phyloP scores from a whole-genome alignment of 2,888 invertebrate species.

The Cremastobaeus sp. region DNA sequence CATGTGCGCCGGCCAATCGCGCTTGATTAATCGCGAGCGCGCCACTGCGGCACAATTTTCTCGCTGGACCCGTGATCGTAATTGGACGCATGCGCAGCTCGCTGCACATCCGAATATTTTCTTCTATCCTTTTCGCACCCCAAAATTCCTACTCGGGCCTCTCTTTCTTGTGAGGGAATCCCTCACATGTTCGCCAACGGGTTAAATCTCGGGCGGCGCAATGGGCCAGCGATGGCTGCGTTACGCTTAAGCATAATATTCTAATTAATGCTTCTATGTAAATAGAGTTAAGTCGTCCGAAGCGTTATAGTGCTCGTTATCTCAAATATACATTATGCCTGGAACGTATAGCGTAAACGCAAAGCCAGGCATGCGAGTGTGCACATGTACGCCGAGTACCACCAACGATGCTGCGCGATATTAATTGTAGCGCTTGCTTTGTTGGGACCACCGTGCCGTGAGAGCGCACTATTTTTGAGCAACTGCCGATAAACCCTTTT shows the following conservation, averaged over 20 bases:
- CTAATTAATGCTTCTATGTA: conserved; percentile 71
- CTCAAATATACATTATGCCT: conserved; percentile 65
- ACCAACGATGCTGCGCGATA: conserved; percentile 55
- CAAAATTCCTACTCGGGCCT: too few species aligned
- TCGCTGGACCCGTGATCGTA: too few species aligned
- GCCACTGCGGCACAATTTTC: conserved; percentile 5
- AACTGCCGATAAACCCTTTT: conserved; percentile 20
- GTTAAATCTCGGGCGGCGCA: conserved; percentile 59
- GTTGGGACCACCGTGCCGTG: conserved; percentile 62
- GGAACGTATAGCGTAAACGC: conserved; percentile 58
- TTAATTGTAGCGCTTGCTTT: conserved; percentile 62
- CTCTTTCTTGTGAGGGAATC: too few species aligned
- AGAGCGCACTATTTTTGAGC: conserved; percentile 54
- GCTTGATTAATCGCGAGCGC: conserved; percentile 28
- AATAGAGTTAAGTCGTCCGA: conserved; percentile 68
- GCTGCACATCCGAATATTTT: too few species aligned
- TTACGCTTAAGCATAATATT: conserved; percentile 64
- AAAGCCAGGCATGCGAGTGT: conserved; percentile 50
- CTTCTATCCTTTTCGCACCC: too few species aligned
- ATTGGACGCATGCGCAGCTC: too few species aligned
- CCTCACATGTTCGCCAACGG: too few species aligned
- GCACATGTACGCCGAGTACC: conserved; percentile 38
- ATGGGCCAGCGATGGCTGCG: conserved; percentile 51
- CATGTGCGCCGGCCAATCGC: too few species aligned
- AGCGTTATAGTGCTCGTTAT: conserved; percentile 68